A percentile compares a stretch with the other conserved stretches of the same genome.
phyloP scores from a whole-genome alignment of 1,140 invertebrate species.

The Papilio glaucus region DNA sequence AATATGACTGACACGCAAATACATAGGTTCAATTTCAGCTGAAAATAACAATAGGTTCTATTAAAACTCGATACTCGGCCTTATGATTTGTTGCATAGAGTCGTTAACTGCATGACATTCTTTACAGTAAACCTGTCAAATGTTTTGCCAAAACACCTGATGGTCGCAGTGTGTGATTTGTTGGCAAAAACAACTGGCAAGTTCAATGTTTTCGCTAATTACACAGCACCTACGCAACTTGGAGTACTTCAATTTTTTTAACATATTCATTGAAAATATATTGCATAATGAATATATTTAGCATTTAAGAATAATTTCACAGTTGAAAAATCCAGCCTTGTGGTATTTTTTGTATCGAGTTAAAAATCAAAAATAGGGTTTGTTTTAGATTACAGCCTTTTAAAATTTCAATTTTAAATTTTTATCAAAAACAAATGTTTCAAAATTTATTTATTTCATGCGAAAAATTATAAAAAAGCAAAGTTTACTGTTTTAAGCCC shows the following conservation, averaged over 20 bases:
- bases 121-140: slow-evolving; percentile 16
- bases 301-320: too few relatives aligned
- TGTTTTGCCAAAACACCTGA: slow-evolving; percentile 40
- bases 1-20: slow-evolving; percentile 33
- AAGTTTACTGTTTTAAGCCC: too few relatives aligned
- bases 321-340: too few relatives aligned
- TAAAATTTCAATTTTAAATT: too few relatives aligned
- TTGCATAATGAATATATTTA: background rate
- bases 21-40: slow-evolving; percentile 7
- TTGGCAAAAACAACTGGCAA: slow-evolving; percentile 55
- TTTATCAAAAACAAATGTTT: too few relatives aligned
- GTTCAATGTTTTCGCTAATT: slow-evolving; percentile 75
- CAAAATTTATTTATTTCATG: too few relatives aligned
- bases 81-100: background rate
- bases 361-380: too few relatives aligned
- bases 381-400: too few relatives aligned
- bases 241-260: background rate
- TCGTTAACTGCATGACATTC: background rate
- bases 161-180: slow-evolving; percentile 44
- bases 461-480: too few relatives aligned
- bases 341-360: too few relatives aligned
- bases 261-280: slow-evolving; percentile 1
- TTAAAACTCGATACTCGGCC: background rate
- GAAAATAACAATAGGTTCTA: slow-evolving; percentile 1
- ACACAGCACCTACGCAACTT: slow-evolving; percentile 46